Conservation (phyloP, 2,797 vertebrate species). For the Balearica regulorum region DNA sequence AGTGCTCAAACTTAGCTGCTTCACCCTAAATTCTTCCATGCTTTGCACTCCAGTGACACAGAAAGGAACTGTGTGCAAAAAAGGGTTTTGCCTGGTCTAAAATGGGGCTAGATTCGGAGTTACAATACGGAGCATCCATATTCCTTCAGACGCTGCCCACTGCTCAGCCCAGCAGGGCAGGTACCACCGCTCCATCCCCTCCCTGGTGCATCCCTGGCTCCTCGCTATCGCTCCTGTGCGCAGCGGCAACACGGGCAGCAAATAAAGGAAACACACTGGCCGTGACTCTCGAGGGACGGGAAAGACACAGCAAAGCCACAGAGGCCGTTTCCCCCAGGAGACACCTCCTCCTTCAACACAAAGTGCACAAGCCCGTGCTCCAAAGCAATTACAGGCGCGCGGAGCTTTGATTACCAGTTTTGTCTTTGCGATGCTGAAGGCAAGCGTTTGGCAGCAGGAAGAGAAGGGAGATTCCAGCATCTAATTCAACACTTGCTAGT, state of each 20-base stretch:
- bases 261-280: fast-evolving
- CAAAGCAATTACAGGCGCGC: fast-evolving
- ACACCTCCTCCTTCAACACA: not conserved
- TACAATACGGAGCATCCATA: fast-evolving
- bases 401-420: not conserved
- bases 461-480: not conserved
- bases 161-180: not conserved
- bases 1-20: not conserved
- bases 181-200: not conserved
- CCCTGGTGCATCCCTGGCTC: not conserved
- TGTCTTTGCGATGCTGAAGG: not conserved
- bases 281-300: not conserved
- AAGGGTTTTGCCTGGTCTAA: not conserved
- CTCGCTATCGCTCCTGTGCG: fast-evolving
- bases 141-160: not conserved
- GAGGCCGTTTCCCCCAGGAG: not conserved
- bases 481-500: not conserved
- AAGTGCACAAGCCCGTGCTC: fast-evolving
- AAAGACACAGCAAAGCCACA: not conserved
- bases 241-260: not conserved
- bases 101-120: not conserved
- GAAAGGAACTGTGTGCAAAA: fast-evolving
- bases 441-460: not conserved
- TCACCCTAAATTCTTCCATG: not conserved
- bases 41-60: fast-evolving